phyloP scores from a whole-genome alignment of 1,140 invertebrate species.

The Solenopsis invicta region DNA sequence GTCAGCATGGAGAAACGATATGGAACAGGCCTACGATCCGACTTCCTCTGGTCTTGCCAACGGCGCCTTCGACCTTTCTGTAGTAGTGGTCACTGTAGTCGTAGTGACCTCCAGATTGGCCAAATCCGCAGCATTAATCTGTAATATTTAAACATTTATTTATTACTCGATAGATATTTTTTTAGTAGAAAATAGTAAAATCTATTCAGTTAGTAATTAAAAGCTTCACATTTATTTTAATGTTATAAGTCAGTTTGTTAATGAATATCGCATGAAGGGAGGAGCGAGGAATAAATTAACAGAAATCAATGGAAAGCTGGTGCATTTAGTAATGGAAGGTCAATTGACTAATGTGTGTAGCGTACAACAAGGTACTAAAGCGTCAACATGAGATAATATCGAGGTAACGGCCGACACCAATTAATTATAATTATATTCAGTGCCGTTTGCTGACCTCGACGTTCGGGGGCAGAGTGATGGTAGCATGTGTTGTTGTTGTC shows the following conservation, averaged over 20 bases:
- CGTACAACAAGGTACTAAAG: slow-evolving; percentile 56
- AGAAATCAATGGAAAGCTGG: slow-evolving; percentile 41
- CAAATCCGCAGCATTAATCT: slow-evolving; percentile 86
- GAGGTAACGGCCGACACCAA: slow-evolving; percentile 70
- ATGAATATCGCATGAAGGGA: slow-evolving; percentile 13
- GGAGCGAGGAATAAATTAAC: slow-evolving; percentile 5
- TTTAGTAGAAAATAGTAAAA: not conserved
- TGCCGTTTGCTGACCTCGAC: slow-evolving; percentile 85
- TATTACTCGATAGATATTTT: not conserved
- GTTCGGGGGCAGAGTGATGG: slow-evolving; percentile 85
- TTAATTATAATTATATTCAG: slow-evolving; percentile 68
- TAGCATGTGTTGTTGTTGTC: slow-evolving; percentile 86
- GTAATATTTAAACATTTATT: slow-evolving; percentile 65
- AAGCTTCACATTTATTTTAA: slow-evolving; percentile 52
- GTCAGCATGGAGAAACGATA: slow-evolving; percentile 59
- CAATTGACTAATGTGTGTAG: slow-evolving; percentile 38
- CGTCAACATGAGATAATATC: slow-evolving; percentile 63
- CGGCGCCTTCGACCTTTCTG: slow-evolving; percentile 85
- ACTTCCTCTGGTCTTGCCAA: slow-evolving; percentile 85
- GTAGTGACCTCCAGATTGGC: slow-evolving; percentile 85
- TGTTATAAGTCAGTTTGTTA: slow-evolving; percentile 44
- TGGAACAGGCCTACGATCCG: slow-evolving; percentile 80
- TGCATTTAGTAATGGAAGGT: slow-evolving; percentile 34
- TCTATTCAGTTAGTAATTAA: slow-evolving; percentile 6
- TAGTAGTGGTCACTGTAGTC: slow-evolving; percentile 83